Percentiles rank a stretch among this genome's conserved stretches.
Evolutionary conservation across 2,888 invertebrate species (phyloP).

Genomic region (Emmelina monodactyla): DNA sequence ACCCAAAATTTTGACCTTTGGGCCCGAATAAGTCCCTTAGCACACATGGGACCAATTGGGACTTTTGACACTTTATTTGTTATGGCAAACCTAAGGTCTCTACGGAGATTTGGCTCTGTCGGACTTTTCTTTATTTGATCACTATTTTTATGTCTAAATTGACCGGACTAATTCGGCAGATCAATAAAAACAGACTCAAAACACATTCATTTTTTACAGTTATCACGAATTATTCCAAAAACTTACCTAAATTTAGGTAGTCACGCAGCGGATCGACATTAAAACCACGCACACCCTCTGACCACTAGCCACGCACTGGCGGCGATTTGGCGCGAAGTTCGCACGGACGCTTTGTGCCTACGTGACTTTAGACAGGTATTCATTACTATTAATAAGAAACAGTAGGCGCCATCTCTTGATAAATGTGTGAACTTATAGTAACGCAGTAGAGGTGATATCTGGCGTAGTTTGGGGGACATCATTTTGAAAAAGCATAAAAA

Average conservation of each 20-base stretch:
- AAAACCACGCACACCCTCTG: not conserved
- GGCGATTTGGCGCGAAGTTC: not conserved
- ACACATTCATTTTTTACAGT: no score
- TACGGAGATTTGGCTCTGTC: constrained; percentile 2
- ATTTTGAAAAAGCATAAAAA: no score
- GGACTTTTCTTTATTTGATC: constrained; percentile 3
- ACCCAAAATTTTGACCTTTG: constrained; percentile 12
- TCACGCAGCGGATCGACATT: not conserved
- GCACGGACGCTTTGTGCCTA: no score
- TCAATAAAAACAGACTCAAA: not conserved
- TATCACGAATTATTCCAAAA: no score
- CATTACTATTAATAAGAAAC: no score
- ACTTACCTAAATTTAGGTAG: no score
- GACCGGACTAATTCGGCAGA: not conserved
- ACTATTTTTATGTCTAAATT: constrained; percentile 11
- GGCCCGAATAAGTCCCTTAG: constrained; percentile 5
- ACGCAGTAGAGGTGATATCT: no score
- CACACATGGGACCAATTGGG: constrained; percentile 4
- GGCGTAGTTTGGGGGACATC: no score
- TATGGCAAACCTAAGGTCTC: constrained; percentile 5
- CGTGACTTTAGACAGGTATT: no score
- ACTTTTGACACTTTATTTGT: constrained; percentile 6
- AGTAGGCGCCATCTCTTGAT: no score
- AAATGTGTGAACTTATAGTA: no score
- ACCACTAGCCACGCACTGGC: not conserved